These are phyloP conservation scores for Martes martes DNA, from an alignment of 2,113 vertebrate genomes.

Conservation along the genomic window DNA sequence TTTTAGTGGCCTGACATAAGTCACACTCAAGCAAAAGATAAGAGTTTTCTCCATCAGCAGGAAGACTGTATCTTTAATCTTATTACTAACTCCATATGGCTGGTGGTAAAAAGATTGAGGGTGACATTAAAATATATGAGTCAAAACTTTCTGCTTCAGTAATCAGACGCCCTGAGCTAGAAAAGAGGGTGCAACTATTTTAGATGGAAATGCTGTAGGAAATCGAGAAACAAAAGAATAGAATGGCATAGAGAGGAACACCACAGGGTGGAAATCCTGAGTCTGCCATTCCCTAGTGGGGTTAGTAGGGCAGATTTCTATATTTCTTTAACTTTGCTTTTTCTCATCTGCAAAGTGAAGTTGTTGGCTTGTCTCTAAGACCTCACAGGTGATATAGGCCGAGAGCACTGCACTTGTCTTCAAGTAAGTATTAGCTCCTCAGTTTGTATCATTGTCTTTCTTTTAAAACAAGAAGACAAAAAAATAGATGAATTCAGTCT, in stretches of 20 bases:
- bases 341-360: background rate
- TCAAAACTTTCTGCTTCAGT: background rate
- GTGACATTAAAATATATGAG: background rate
- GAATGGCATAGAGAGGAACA: background rate
- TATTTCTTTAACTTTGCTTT: background rate
- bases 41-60: background rate
- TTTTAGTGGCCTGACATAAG: background rate
- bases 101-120: background rate
- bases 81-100: background rate
- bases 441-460: background rate
- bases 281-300: background rate
- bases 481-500: background rate
- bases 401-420: background rate
- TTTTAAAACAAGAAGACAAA: background rate
- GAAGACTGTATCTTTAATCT: background rate
- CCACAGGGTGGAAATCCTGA: background rate
- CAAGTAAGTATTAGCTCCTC: background rate
- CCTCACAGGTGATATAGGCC: background rate
- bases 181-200: background rate
- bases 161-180: background rate
- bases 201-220: background rate
- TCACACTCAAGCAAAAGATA: background rate
- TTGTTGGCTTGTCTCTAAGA: background rate
- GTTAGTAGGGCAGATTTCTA: background rate
- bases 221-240: background rate